Evolutionary conservation across 2,797 vertebrate species (phyloP).

Genomic region (Monodelphis domestica): DNA sequence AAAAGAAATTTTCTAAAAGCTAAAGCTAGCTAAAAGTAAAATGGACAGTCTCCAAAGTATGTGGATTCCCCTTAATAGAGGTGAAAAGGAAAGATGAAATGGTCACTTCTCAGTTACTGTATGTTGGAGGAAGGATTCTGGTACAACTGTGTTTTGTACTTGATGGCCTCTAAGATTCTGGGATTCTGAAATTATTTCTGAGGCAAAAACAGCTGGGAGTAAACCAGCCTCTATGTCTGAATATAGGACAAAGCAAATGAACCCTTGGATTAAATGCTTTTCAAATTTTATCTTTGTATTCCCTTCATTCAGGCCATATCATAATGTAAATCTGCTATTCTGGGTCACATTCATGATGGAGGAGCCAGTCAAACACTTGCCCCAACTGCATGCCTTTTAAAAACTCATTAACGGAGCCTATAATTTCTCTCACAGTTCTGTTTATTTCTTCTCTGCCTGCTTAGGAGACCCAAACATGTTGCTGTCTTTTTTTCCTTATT

Average conservation of each 20-base stretch:
- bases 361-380: not conserved
- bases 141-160: not conserved
- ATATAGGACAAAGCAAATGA: constrained; percentile 42
- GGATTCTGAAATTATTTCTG: not conserved
- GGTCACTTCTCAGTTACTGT: not conserved
- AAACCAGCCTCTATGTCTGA: not conserved
- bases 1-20: not conserved
- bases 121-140: not conserved
- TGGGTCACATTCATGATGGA: not conserved
- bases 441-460: not conserved
- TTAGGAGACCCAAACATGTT: constrained; percentile 5
- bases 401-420: constrained; percentile 22
- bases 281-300: not conserved
- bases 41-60: not conserved
- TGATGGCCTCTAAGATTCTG: not conserved
- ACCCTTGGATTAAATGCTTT: constrained; percentile 2
- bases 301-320: constrained; percentile 20
- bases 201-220: not conserved
- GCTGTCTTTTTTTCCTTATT: not conserved
- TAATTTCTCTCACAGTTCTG: not conserved
- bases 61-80: not conserved
- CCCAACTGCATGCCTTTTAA: not conserved
- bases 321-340: not conserved
- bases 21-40: not conserved
- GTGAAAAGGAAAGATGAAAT: not conserved